Evolutionary conservation across 2,888 invertebrate species (phyloP), one percentile per base, ranked within the genome.

Genomic region (Eurytoma californica): DNA sequence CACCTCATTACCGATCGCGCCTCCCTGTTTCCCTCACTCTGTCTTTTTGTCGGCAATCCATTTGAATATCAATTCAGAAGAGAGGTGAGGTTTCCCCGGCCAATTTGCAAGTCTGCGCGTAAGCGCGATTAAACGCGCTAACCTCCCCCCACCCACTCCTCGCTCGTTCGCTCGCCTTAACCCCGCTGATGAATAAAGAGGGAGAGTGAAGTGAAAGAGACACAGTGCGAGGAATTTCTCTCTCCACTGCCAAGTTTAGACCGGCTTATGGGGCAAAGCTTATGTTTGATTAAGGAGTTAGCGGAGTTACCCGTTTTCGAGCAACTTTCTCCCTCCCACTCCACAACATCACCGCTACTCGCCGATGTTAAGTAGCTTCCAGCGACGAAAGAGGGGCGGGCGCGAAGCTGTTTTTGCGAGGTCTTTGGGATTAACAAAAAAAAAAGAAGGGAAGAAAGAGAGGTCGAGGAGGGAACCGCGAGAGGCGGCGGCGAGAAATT

Each of bases 211-310:
- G 24, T 30, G 39, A 0, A 16, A 13, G n/a, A 28, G 16, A 58
- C 30, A 66, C 12, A 55, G 28, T 55, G 9, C 49, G 14, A 53
- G 20, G 28, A 69, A 47, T 16, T 58, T 69, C 47, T 69, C 28
- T 55, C n/a, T 63, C 57, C 12, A 20, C 60, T 65, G 47, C 47
- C 14, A 83, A 84, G 85, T 86, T 85, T 85, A 84, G 85, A 84
- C 84, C 83, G 80, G 85, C 83, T 86, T 85, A 84, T 83, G 83
- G 82, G 82, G 83, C 81, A 85, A 84, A 84, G 86, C 85, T 87
- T 86, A 85, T 86, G 86, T 85, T 86, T 87, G 84, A 85, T 85
- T 84, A 85, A 86, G 87, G 84, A 86, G 84, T 85, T 86, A 76
- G 83, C 82, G 83, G 83, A 82, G 83, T 84, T 84, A 83, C 83